These are phyloP conservation scores for Heteractis magnifica DNA, from an alignment of 92 coral and sea anemone genomes.

Conservation along the genomic window DNA sequence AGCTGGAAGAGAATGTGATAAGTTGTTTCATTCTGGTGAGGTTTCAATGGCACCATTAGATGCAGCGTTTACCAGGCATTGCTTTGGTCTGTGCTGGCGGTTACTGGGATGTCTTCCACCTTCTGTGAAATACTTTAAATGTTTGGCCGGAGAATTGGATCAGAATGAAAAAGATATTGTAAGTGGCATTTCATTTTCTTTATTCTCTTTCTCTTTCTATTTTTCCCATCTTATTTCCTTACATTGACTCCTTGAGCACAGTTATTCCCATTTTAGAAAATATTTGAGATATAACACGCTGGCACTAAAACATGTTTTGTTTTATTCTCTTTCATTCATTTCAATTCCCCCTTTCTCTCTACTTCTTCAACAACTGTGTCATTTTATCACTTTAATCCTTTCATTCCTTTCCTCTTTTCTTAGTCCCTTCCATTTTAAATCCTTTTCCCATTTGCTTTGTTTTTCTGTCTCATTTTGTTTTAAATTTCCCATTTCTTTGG, in stretches of 20 bases:
- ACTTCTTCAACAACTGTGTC: no score
- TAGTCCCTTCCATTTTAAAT: background rate
- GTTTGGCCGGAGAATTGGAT: conserved; percentile 38
- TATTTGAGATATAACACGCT: no score
- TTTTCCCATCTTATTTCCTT: background rate
- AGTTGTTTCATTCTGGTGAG: conserved; percentile 42
- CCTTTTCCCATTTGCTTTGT: background rate
- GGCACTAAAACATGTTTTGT: no score
- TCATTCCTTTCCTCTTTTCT: background rate
- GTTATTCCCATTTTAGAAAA: no score
- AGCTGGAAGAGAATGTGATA: conserved; percentile 77
- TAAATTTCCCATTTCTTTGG: no score
- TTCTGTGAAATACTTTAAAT: conserved; percentile 54
- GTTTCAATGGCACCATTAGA: conserved; percentile 50
- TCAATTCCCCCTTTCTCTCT: no score
- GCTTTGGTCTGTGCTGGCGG: conserved; percentile 87
- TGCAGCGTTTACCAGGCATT: conserved; percentile 74
- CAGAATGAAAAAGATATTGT: conserved; percentile 39
- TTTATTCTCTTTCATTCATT: no score
- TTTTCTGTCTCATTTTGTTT: no score
- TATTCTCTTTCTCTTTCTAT: background rate
- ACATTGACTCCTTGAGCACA: no score
- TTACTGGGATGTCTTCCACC: conserved; percentile 76
- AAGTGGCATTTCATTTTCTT: conserved; percentile 7
- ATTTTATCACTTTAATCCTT: background rate